Percentiles rank a stretch among this genome's conserved stretches.
These are phyloP conservation scores for Drosophila auraria DNA, from an alignment of 1,140 invertebrate genomes.

Conservation along the genomic window DNA sequence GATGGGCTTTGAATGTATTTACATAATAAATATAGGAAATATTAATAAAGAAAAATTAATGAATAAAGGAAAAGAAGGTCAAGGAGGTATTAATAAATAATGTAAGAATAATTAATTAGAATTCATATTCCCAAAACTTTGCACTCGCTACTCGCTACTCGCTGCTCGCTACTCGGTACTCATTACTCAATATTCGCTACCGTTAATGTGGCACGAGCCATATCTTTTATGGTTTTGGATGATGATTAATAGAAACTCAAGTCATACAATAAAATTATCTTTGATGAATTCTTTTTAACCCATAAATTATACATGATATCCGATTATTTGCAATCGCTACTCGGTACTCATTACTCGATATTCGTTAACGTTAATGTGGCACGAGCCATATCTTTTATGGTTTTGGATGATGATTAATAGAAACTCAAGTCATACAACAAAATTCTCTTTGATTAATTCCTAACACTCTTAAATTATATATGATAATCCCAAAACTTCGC, in stretches of 20 bases:
- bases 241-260: neutral
- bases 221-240: slow-evolving; percentile 4
- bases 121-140: neutral
- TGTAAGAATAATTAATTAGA: too few relatives aligned
- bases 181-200: neutral
- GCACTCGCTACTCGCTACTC: neutral
- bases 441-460: neutral
- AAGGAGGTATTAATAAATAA: too few relatives aligned
- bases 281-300: neutral
- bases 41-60: too few relatives aligned
- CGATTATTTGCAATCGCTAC: neutral
- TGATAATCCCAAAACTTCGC: neutral
- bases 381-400: neutral
- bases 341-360: neutral
- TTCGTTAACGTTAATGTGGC: slow-evolving; percentile 20
- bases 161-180: neutral
- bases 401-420: too few relatives aligned
- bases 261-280: neutral
- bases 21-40: too few relatives aligned
- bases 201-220: slow-evolving; percentile 21
- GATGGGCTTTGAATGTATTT: too few relatives aligned
- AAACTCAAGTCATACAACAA: neutral
- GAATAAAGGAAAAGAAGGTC: too few relatives aligned
- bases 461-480: neutral
- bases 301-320: too few relatives aligned